phyloP scores from a whole-genome alignment of 2,888 invertebrate species.

The Patella caerulea region DNA sequence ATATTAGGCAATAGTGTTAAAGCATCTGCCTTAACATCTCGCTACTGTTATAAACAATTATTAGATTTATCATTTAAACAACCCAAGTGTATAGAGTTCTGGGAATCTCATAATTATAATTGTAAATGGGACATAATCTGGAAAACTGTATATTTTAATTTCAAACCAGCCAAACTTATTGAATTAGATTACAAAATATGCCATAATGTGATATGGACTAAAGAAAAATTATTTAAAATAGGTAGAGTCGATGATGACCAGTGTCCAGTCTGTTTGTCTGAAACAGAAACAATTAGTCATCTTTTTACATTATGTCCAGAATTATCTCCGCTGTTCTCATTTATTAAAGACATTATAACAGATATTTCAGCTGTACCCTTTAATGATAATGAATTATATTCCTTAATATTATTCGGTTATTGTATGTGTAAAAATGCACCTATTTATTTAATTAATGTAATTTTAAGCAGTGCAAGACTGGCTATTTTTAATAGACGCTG shows the following conservation, averaged over 20 bases:
- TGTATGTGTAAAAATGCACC: background rate
- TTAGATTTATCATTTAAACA: background rate
- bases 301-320: background rate
- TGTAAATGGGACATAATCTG: background rate
- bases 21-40: background rate
- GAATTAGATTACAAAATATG: too few species aligned
- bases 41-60: background rate
- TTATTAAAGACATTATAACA: background rate
- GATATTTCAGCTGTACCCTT: background rate
- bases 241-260: too few species aligned
- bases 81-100: background rate
- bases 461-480: background rate
- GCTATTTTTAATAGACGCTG: background rate
- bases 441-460: background rate
- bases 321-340: background rate
- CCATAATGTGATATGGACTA: background rate
- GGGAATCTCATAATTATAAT: background rate
- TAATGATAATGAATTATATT: background rate
- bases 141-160: background rate
- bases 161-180: too few species aligned
- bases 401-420: background rate
- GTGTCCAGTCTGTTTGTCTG: too few species aligned
- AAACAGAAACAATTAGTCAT: too few species aligned
- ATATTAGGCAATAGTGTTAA: background rate
- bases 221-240: background rate